phyloP scores from a whole-genome alignment of 2,888 invertebrate genomes.

The Eubasilissa splendida region DNA sequence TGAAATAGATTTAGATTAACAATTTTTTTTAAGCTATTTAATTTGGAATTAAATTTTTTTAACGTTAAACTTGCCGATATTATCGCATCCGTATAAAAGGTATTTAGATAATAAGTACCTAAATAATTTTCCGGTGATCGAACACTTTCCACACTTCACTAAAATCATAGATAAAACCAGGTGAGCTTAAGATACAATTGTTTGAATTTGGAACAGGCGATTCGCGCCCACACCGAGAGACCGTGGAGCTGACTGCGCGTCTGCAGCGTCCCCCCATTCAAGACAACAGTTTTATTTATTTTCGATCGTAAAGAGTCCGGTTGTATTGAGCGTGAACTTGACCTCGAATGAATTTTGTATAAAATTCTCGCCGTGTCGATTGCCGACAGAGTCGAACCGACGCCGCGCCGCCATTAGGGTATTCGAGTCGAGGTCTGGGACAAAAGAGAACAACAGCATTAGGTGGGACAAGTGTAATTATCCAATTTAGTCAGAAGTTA shows the following conservation, averaged over 20 bases:
- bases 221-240: background rate
- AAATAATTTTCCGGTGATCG: background rate
- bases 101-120: background rate
- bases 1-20: too few species aligned
- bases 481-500: too few species aligned
- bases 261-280: conserved; percentile 5
- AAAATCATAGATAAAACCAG: background rate
- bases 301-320: conserved; percentile 27
- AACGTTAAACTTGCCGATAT: too few species aligned
- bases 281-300: conserved; percentile 37
- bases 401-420: too few species aligned
- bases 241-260: background rate
- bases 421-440: too few species aligned
- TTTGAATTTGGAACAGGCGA: conserved; percentile 13
- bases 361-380: background rate
- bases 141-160: background rate
- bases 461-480: too few species aligned
- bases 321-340: conserved; percentile 33
- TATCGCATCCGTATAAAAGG: too few species aligned
- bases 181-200: background rate
- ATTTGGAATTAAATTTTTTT: too few species aligned
- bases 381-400: too few species aligned
- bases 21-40: too few species aligned
- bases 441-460: too few species aligned
- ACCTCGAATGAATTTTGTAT: conserved; percentile 7